A percentile compares a stretch with the other conserved stretches of the same genome.
phyloP scores from a whole-genome alignment of 2,888 invertebrate genomes.

The Pandemis corylana region DNA sequence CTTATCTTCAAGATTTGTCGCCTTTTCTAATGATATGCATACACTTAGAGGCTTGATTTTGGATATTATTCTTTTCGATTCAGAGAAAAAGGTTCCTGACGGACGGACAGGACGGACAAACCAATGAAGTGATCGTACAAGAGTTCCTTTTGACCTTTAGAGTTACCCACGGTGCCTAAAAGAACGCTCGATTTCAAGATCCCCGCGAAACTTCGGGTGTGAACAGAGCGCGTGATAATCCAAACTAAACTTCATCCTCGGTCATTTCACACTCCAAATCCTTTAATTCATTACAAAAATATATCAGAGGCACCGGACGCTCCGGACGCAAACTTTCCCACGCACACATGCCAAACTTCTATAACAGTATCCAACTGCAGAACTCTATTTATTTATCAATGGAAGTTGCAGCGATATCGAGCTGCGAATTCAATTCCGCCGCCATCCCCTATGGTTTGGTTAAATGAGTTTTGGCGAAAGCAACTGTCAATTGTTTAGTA shows the following conservation, averaged over 20 bases:
- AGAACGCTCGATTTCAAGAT: no score
- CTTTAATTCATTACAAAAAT: slow-evolving; percentile 17
- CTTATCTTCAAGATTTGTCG: no score
- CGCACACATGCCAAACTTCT: slow-evolving; percentile 12
- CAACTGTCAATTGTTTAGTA: slow-evolving; percentile 36
- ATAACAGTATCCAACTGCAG: slow-evolving; percentile 13
- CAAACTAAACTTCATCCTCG: not conserved
- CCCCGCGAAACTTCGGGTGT: no score
- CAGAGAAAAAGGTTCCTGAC: no score
- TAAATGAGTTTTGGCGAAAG: slow-evolving; percentile 59
- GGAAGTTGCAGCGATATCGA: slow-evolving; percentile 11
- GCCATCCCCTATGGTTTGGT: slow-evolving; percentile 57
- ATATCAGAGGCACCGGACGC: slow-evolving; percentile 15
- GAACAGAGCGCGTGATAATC: not conserved
- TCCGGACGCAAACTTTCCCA: slow-evolving; percentile 2
- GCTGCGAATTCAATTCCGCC: slow-evolving; percentile 55
- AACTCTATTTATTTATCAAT: slow-evolving; percentile 45
- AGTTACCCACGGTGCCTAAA: no score
- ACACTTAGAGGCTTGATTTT: no score
- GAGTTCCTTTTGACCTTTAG: no score
- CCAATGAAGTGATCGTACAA: no score
- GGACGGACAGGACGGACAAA: no score
- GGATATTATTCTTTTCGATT: no score
- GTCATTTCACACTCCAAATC: not conserved
- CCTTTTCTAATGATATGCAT: no score